Conservation (phyloP, 2,797 vertebrate species). For the Etheostoma perlongum region DNA sequence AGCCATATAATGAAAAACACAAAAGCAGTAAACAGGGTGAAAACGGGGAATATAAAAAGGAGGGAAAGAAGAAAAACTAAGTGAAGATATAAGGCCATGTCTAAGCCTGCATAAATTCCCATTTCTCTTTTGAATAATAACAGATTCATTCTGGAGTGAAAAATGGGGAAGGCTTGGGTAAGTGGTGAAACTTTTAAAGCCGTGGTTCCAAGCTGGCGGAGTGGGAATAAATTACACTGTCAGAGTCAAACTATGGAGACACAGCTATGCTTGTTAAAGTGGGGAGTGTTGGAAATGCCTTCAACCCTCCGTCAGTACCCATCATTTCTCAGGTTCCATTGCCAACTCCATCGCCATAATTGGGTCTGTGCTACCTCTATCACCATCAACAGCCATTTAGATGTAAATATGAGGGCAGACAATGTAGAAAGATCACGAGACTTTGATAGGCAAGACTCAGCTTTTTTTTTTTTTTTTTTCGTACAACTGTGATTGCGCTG, state of each 20-base stretch:
- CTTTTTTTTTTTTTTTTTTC: slow-evolving; percentile 28
- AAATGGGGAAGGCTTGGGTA: slow-evolving; percentile 68
- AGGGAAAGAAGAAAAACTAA: slow-evolving; percentile 26
- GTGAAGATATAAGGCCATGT: slow-evolving; percentile 71
- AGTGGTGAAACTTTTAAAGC: slow-evolving; percentile 81
- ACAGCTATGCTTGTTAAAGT: slow-evolving; percentile 62
- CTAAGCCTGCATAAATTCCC: slow-evolving; percentile 78
- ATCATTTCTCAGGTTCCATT: slow-evolving; percentile 68
- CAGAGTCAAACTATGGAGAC: slow-evolving; percentile 63
- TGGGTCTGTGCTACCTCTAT: slow-evolving; percentile 41
- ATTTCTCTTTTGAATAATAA: slow-evolving; percentile 80
- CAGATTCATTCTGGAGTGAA: slow-evolving; percentile 68
- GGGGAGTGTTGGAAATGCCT: slow-evolving; percentile 55
- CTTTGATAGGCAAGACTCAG: slow-evolving; percentile 31
- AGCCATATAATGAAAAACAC: slow-evolving; percentile 42
- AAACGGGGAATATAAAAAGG: slow-evolving; percentile 23
- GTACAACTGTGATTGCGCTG: not conserved
- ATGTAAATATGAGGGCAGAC: slow-evolving; percentile 61
- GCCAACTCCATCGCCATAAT: slow-evolving; percentile 59
- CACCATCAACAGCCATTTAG: slow-evolving; percentile 56
- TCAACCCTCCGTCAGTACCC: slow-evolving; percentile 56
- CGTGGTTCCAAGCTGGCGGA: slow-evolving; percentile 58
- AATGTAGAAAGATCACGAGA: slow-evolving; percentile 11
- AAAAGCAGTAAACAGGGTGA: slow-evolving; percentile 31
- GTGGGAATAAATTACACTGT: slow-evolving; percentile 79